Base-by-base conservation (phyloP, 1,140 invertebrate genomes). In the Pomacea maculata region DNA sequence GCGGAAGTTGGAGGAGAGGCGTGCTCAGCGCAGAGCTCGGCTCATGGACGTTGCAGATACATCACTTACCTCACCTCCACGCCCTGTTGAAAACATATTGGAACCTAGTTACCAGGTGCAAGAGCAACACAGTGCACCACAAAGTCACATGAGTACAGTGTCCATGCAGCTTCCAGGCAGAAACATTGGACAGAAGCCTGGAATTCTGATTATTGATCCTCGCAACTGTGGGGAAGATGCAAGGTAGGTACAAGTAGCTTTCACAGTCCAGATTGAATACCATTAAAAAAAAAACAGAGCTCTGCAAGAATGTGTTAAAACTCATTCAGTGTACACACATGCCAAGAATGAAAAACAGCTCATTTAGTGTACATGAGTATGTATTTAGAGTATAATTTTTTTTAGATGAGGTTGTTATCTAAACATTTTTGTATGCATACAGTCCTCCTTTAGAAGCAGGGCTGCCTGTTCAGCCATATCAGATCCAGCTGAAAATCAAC, bases 41-140 rank as follows among this genome's bases (percentile, higher is more conserved):
- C 94, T 95, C n/a, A 95, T 95, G 29, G 94, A 96, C 25, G 29
- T 79, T 17, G 80, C 68, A 55, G 64, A 25, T 21, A 17, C 64
- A 25, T 55, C 79, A 19, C 17, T 73, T 76, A 1, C 55, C 65
- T 17, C 75, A 81, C 57, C 78, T 34, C 17, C 71, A 77, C 74
- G 7, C 11, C 57, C 29, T 52, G 17, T 55, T 54, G 78, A 25
- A 70, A 71, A 15, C 17, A 45, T 29, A 9, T 57, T 15, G 29
- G 54, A 67, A 21, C 45, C 34, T 65, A n/a, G 64, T 14, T 25
- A 75, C 34, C 63, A 76, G 57, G 8, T 21, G 29, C 81, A 82
- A 55, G 76, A 77, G 65, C 64, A 52, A 68, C 75, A 82, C 21
- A 34, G 29, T 25, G 54, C 45, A 6, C 52, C 14, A 17, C 75